Base-by-base conservation (phyloP, 1,140 invertebrate genomes). In the Lepidurus couesii region DNA sequence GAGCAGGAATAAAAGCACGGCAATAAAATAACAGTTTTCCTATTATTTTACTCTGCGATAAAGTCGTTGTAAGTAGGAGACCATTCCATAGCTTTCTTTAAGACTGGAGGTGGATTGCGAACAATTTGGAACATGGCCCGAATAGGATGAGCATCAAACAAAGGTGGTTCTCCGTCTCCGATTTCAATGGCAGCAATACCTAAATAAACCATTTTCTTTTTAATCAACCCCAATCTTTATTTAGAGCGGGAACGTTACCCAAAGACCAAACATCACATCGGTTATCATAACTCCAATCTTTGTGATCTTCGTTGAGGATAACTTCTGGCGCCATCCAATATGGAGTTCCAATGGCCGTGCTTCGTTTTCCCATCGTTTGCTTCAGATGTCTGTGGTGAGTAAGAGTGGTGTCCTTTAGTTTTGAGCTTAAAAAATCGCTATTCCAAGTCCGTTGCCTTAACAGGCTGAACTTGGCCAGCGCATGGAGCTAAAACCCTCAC, bases 261-360 rank as follows among this genome's bases (percentile, higher is more conserved):
- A 96, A 82, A 3, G 94, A 92, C 95, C 95, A 97, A n/a, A 96
- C 92, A 85, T 96, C 95, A 43, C 89, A 90, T 24, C 92, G 89
- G 82, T 89, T 89, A 75, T 92, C 90, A 84, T 96, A 93, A 16
- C 87, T 87, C 78, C 87, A 88, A 16, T 87, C 85, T 10, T 85
- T 65, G 80, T 86, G 85, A 80, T 86, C 85, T 79, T 87, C 86
- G 81, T 86, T 88, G 0, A 87, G 86, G 0, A 94, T 88, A 2
- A 94, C 88, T 87, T 97, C 95, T 1, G 95, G 95, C 1, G 95
- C 93, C 93, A 96, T 95, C 93, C 93, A 96, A 82, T 90, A 92
- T 1, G 95, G 94, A 1, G 94, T 95, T 9, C 95, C 95, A 42
- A 96, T 90, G 83, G 91, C 92, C 1, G 90, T 91, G 77, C 86